Percentiles rank a stretch among this genome's conserved stretches.
These are phyloP conservation scores for Ophiothrix spiculata DNA, from an alignment of 35 echinoderm and acorn worm genomes.

Conservation along the genomic window DNA sequence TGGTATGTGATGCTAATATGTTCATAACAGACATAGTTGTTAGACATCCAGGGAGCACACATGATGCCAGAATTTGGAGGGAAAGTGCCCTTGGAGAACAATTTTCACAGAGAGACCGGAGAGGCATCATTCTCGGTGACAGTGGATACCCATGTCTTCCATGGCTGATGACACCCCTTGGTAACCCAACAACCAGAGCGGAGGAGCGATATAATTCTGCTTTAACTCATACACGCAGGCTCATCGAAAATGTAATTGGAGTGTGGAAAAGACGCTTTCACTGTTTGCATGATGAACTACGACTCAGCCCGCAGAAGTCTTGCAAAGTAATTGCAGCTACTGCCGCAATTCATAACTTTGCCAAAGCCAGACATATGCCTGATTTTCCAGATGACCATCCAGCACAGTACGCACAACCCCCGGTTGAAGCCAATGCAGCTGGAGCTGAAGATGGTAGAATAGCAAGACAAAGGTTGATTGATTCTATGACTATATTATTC, in stretches of 20 bases:
- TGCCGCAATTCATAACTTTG: slow-evolving; percentile 12
- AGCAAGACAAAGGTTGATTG: slow-evolving; percentile 1
- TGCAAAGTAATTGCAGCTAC: slow-evolving; percentile 6
- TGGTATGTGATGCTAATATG: slow-evolving; percentile 21
- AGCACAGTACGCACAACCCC: neutral
- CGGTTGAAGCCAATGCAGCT: neutral
- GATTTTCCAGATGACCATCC: neutral
- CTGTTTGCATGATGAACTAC: neutral
- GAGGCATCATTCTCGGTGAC: no score
- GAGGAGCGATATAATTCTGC: neutral
- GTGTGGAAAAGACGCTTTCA: slow-evolving; percentile 13
- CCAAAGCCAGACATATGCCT: slow-evolving; percentile 4
- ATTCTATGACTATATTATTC: no score
- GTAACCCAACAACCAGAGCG: no score
- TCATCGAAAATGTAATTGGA: slow-evolving; percentile 11
- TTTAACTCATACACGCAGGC: neutral
- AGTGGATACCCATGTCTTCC: neutral
- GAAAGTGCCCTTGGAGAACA: neutral
- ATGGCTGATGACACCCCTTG: neutral
- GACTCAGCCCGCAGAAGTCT: neutral
- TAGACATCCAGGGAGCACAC: slow-evolving; percentile 24
- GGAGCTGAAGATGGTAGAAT: neutral
- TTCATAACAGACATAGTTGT: slow-evolving; percentile 10
- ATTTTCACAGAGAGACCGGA: neutral
- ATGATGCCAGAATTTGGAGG: slow-evolving; percentile 11